Evolutionary conservation across 2,113 vertebrate species (phyloP), one percentile per base, ranked within the genome.

Genomic region (Sprattus sprattus): DNA sequence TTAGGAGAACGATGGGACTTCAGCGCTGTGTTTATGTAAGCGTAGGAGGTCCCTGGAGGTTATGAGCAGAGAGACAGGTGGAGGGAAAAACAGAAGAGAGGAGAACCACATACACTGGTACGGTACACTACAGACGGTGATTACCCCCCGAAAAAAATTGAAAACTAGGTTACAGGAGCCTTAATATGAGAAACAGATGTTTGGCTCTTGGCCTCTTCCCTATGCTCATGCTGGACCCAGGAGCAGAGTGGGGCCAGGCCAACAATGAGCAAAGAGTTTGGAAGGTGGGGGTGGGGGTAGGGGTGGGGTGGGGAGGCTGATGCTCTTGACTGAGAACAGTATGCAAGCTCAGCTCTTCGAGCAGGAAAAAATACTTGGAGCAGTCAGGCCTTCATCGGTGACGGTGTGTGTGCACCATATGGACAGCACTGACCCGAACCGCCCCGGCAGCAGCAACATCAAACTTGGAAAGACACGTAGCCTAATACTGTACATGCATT

Each of bases 141-240:
- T 78, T 44, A 32, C 71, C 71, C 67, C n/a, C 39, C 39, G 39
- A 39, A 39, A 32, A 78, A 78, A 78, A 39, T 44, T 16, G 44
- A 28, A 78, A 78, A 78, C 71, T 78, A 78, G 71, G 71, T 78
- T 78, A 78, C 71, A 78, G 71, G 71, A 78, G 71, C 32, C 28
- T 15, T 78, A 78, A 78, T 78, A 78, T 78, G 71, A 78, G 71
- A 78, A 78, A 32, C 71, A 78, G 71, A 78, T 78, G 71, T 78
- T 78, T 78, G 71, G 71, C 71, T 78, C 1, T 15, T 44, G 71
- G 71, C 71, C 44, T 32, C 71, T 78, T 15, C 71, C 71, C 71
- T 78, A 44, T 78, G 11, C 71, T 39, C 71, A 39, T 39, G 28
- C 28, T 78, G 10, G 71, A 32, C 71, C 15, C 71, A 78, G 71